phyloP scores from a whole-genome alignment of 2,888 invertebrate species.

The Ctenicera cuprea region DNA sequence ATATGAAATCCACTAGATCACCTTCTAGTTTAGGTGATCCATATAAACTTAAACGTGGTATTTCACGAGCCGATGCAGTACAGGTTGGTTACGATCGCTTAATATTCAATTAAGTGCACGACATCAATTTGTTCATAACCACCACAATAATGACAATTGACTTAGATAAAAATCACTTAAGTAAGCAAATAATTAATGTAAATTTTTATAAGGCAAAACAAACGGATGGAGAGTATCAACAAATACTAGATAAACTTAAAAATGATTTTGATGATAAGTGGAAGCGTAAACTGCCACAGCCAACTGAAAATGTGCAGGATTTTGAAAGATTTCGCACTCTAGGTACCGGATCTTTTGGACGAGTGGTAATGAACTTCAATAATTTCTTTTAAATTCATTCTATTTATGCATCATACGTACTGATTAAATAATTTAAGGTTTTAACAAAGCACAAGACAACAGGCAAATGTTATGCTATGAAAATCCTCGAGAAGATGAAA shows the following conservation, averaged over 20 bases:
- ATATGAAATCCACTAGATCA: neutral
- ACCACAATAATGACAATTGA: too few species aligned
- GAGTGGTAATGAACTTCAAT: conserved; percentile 77
- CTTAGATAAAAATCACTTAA: too few species aligned
- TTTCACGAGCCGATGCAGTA: neutral
- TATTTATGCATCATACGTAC: neutral
- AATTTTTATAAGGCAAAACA: conserved; percentile 3
- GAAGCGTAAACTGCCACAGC: conserved; percentile 66
- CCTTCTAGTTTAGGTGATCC: neutral
- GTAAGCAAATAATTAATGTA: neutral
- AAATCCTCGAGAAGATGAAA: conserved; percentile 89
- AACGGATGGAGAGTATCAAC: conserved; percentile 63
- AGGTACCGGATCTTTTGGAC: conserved; percentile 94
- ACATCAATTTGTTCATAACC: too few species aligned
- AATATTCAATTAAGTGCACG: too few species aligned
- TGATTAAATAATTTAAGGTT: conserved; percentile 56
- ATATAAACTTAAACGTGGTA: neutral
- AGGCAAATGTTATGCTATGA: conserved; percentile 86
- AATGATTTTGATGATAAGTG: conserved; percentile 76
- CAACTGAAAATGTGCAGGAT: conserved; percentile 72
- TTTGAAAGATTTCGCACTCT: conserved; percentile 85
- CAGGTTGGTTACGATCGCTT: too few species aligned
- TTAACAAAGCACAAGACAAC: conserved; percentile 78
- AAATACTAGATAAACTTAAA: conserved; percentile 74
- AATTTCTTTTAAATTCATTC: conserved; percentile 2